Base-by-base conservation (phyloP, 2,113 vertebrate species). In the Zingel zingel region DNA sequence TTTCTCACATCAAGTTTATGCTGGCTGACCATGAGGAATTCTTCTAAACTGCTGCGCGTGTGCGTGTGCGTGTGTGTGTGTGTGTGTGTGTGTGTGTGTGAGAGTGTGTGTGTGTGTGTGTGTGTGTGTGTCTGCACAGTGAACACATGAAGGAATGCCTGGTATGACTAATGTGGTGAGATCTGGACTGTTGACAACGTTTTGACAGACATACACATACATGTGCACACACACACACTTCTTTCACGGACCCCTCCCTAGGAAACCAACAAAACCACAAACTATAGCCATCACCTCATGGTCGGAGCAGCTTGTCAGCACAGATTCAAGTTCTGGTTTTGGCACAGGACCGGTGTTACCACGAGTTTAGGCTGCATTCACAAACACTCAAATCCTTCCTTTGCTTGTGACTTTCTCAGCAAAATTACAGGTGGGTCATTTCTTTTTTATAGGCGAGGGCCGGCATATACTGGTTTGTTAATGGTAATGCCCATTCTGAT, bases 141-240 rank as follows among this genome's bases (percentile, higher is more conserved):
- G 87, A 85, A 72, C 50, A 68, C 76, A 76, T 64, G 50, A 71
- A 93, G 86, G 93, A 89, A 94, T 93, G 86, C 84, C 73, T 82
- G 90, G 91, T 80, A 92, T 93, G 90, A 90, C 11, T 48, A 65
- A 78, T 91, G 90, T 83, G 90, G 87, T 79, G 74, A 84, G 82
- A 89, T 90, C 69, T 88, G 85, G 88, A 92, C 70, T 33, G 54
- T 63, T 79, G 85, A 91, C 90, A 92, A 75, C 18, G 66, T 59
- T 86, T 80, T 91, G 81, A 85, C 85, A 77, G 25, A 76, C 36
- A 39, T 2, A 10, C 36, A 70, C 51, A 36, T 15, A 1, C 47
- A 53, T 25, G 27, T 53, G 47, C 51, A 72, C 65, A 67, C 73
- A 66, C 66, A 76, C 45, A 65, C 59, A 70, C 71, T 39, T 80